Base-by-base conservation (phyloP, 2,888 invertebrate species). In the Taenaris catops region DNA sequence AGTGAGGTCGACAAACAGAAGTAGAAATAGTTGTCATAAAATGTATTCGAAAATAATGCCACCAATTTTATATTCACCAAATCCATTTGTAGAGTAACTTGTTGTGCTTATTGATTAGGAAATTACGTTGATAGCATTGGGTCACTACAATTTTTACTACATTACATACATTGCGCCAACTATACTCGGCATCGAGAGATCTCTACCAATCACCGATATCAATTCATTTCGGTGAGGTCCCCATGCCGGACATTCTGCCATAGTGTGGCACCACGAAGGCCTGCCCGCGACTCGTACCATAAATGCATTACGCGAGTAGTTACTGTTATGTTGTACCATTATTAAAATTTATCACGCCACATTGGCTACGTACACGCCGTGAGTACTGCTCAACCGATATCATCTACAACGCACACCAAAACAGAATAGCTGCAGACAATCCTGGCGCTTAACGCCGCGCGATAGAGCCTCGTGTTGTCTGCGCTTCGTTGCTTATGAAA, bases 281-380 rank as follows among this genome's bases (percentile, higher is more conserved):
- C 25, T 14, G 7, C 14, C 25, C 8, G 14, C 25, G 4, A 14
- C 14, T 11, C 12, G 7, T 4, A 1, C 32, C 23, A 27, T 20
- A 28, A 24, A 25, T 35, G n/a, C 27, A 35, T 34, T 23, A 24
- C 3, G 35, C 16, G 9, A 21, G 19, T 23, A 5, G 14, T 16
- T 32, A 16, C 27, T 37, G 41, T 33, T 34, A 41, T 32, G 23
- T 23, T 31, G 21, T 23, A n/a, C 42, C 37, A 35, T 45, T 45
- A 45, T 45, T 42, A 45, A 34, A 45, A 42, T 45, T 44, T 34
- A 44, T 24, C 39, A 42, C 37, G 47, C 35, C 28, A 27, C 45
- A 47, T 47, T 36, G 37, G 45, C 37, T 42, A 34, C 46, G 17
- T 23, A 44, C 45, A 42, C 47, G 42, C 40, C 26, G 35, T 31